A percentile compares a stretch with the other conserved stretches of the same genome.
These are phyloP conservation scores for Hippoglossus hippoglossus DNA, from an alignment of 2,797 vertebrate species.

Conservation along the genomic window DNA sequence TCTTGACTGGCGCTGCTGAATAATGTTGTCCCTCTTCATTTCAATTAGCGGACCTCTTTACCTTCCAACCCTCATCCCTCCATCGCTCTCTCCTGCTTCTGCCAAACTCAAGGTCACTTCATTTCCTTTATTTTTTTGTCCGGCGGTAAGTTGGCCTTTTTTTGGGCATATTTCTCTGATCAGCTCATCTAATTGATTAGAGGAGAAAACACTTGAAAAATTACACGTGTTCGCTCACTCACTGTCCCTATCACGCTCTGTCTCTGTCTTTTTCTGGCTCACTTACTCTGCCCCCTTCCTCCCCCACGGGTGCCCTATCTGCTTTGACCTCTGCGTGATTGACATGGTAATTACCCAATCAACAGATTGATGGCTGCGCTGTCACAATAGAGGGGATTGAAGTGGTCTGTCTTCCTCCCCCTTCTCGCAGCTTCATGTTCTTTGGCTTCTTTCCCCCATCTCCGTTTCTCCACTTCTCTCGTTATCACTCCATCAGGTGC, in stretches of 20 bases:
- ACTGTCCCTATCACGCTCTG: conserved; percentile 24
- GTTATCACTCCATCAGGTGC: conserved; percentile 73
- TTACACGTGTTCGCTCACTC: conserved; percentile 73
- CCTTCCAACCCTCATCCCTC: conserved; percentile 64
- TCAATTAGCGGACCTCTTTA: conserved; percentile 90
- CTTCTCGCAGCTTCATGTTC: conserved; percentile 43
- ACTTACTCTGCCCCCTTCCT: conserved; percentile 44
- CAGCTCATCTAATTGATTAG: conserved; percentile 73
- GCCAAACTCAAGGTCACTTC: conserved; percentile 63
- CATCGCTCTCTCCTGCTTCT: conserved; percentile 25
- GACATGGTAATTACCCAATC: conserved; percentile 89
- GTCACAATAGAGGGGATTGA: conserved; percentile 86
- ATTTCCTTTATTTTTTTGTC: conserved; percentile 22
- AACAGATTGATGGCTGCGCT: conserved; percentile 84
- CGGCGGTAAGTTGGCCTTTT: conserved; percentile 30
- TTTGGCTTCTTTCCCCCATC: conserved; percentile 39
- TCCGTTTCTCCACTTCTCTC: conserved; percentile 43
- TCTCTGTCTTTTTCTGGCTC: conserved; percentile 65
- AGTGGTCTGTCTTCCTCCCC: conserved; percentile 74
- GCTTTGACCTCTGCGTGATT: conserved; percentile 88
- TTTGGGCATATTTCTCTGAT: conserved; percentile 58
- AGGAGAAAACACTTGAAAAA: conserved; percentile 76
- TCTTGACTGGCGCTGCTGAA: conserved; percentile 90
- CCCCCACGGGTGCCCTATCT: conserved; percentile 73
- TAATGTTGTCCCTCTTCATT: conserved; percentile 93